Evolutionary conservation across 2,888 invertebrate genomes (phyloP), one percentile per base, ranked within the genome.

Genomic region (Invenusta paracnida): DNA sequence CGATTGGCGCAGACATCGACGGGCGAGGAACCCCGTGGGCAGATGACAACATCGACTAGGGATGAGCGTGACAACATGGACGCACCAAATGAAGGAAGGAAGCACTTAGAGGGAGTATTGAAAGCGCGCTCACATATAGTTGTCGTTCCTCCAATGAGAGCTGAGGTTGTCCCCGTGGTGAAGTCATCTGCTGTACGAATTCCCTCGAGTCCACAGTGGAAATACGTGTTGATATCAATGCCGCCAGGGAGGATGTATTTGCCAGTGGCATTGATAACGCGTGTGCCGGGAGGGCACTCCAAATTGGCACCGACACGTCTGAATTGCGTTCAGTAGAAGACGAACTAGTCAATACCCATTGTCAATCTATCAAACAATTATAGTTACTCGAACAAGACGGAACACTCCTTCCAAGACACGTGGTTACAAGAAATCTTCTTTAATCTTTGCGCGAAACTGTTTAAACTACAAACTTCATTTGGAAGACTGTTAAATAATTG

Each of bases 111-210:
- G n/a, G n/a, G n/a, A n/a, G n/a, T n/a, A n/a, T n/a, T n/a, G n/a
- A n/a, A n/a, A n/a, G 5, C 5, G 5, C 79, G 48, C 85, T 30
- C 30, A 85, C 85, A 83, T 23, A 87, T 73, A 13, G 67, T 87
- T 11, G 87, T 87, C 27, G 87, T 87, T 1, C 87, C 87, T 27
- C 87, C 87, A 86, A 86, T 84, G 0, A 87, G 29, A 29, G 87
- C 87, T 2, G 87, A 86, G 82, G 17, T 25, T n/a, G 87, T 87
- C 27, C 87, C 87, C 27, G 84, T 84, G 11, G 66, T 84, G 83
- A 87, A 87, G 82, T 87, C 87, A 82, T 84, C 87, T 25, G 86
- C 85, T 31, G 87, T 84, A 73, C 84, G 81, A 29, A 86, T 87
- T 23, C 84, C 73, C 25, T 73, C 73, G 23, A 73, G 5, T 13